These are phyloP conservation scores for Odobenus rosmarus DNA, from an alignment of 2,113 vertebrate species.

Conservation along the genomic window DNA sequence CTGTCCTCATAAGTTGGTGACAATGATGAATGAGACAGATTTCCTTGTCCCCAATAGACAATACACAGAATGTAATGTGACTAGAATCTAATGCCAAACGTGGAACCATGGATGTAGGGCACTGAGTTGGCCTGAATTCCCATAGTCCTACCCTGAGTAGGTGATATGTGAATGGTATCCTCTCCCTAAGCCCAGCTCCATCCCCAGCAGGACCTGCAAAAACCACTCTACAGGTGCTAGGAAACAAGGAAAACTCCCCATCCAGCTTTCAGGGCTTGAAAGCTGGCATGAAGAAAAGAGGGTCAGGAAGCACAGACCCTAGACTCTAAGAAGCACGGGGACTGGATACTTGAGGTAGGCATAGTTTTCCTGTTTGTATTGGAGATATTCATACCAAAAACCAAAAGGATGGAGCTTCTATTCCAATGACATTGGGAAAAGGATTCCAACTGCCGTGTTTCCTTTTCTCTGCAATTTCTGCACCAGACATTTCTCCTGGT, in stretches of 20 bases:
- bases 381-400: constrained; percentile 60
- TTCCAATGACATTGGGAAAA: not conserved
- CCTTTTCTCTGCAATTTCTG: not conserved
- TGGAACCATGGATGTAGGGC: not conserved
- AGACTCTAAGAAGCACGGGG: not conserved
- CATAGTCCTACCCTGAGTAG: not conserved
- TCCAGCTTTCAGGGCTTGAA: not conserved
- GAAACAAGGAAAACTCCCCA: not conserved
- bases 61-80: not conserved
- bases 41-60: constrained; percentile 11
- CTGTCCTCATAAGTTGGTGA: constrained; percentile 14
- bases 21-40: constrained; percentile 37
- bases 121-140: not conserved
- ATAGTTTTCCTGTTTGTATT: constrained; percentile 57
- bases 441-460: not conserved
- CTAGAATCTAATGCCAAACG: not conserved
- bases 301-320: not conserved
- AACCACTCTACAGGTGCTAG: not conserved
- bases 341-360: not conserved
- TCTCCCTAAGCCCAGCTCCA: not conserved
- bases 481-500: constrained; percentile 63
- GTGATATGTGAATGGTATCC: not conserved
- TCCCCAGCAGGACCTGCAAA: not conserved
- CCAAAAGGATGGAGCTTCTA: constrained; percentile 62
- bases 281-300: not conserved